Evolutionary conservation across 2,113 vertebrate genomes (phyloP).

Genomic region (Salminus brasiliensis): DNA sequence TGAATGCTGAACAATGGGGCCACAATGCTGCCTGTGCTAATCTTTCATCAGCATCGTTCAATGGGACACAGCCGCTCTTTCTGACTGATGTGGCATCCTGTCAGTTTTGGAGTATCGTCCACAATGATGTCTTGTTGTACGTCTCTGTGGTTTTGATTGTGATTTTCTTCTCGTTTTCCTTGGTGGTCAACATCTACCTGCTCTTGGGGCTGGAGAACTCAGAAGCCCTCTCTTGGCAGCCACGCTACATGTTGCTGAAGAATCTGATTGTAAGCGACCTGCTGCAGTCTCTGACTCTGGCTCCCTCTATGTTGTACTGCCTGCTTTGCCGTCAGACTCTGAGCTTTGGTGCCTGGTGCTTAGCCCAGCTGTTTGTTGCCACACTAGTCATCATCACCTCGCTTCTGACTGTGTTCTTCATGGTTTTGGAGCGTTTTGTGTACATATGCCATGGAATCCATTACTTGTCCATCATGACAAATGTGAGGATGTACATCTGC

Average conservation of each 20-base stretch:
- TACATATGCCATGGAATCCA: conserved; percentile 29
- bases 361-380: neutral
- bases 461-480: conserved; percentile 15
- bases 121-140: neutral
- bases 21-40: neutral
- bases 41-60: neutral
- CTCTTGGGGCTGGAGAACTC: conserved; percentile 9
- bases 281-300: neutral
- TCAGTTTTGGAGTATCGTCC: conserved; percentile 20
- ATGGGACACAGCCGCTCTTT: neutral
- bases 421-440: conserved; percentile 24
- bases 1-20: neutral
- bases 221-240: conserved; percentile 24
- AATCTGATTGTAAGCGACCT: conserved; percentile 28
- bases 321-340: neutral
- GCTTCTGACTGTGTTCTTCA: conserved; percentile 12
- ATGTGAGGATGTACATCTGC: neutral
- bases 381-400: neutral
- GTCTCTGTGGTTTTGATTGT: neutral
- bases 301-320: neutral
- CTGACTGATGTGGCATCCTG: neutral
- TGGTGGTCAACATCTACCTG: conserved; percentile 4
- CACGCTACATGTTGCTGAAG: conserved; percentile 21
- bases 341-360: neutral
- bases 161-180: neutral